phyloP scores from a whole-genome alignment of 92 coral and sea anemone species.

The Blastomussa wellsi region DNA sequence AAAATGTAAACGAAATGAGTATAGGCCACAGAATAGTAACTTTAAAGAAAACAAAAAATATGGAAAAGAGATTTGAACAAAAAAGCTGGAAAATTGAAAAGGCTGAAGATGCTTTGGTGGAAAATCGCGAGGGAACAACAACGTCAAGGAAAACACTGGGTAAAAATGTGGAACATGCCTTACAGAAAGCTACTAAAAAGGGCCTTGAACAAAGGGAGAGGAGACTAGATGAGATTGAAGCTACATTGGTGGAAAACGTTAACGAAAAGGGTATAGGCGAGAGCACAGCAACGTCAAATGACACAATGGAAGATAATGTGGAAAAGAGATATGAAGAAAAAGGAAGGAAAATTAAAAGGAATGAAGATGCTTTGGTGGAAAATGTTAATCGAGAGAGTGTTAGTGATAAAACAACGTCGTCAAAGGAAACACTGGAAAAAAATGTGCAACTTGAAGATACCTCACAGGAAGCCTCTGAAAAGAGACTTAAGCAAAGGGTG shows the following conservation, averaged over 20 bases:
- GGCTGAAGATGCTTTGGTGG: background rate
- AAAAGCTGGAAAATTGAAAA: too few relatives aligned
- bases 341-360: background rate
- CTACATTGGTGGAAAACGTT: background rate
- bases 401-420: background rate
- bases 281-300: too few relatives aligned
- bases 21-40: background rate
- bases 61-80: background rate
- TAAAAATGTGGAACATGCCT: background rate
- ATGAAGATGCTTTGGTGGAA: background rate
- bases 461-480: background rate
- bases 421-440: background rate
- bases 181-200: background rate
- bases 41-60: background rate
- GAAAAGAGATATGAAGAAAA: background rate
- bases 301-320: too few relatives aligned
- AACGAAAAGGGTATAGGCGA: too few relatives aligned
- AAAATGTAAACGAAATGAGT: background rate
- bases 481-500: background rate
- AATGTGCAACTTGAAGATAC: background rate
- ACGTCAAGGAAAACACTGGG: background rate
- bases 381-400: too few relatives aligned
- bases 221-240: background rate
- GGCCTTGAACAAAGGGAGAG: background rate
- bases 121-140: background rate